Evolutionary conservation across 2,797 vertebrate genomes (phyloP), one percentile per base, ranked within the genome.

Genomic region (Acanthurus leucopareius): DNA sequence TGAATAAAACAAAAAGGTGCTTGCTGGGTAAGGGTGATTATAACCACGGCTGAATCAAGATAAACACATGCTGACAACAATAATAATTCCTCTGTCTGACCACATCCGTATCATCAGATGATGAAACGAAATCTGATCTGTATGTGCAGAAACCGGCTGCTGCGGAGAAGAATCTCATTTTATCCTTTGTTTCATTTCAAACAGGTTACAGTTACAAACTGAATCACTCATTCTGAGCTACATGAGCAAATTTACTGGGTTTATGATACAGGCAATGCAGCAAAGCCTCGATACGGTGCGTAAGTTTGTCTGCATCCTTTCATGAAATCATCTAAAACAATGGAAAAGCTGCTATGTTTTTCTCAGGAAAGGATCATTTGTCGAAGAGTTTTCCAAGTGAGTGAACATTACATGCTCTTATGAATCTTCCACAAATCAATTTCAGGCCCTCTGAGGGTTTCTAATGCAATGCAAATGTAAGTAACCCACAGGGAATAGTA

Each of bases 41-140:
- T 75, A 68, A 35, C 32, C 68, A 25, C 8, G 53, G 57, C 81
- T 64, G 79, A 81, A 84, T 88, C 80, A 82, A 86, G 80, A 89
- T 80, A 84, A 92, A 88, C 82, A 73, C 81, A 85, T 47, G 71
- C 87, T 90, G 86, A 85, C 82, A 86, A 86, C 79, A 87, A 83
- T 77, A 83, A 80, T 82, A 75, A 86, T 80, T 87, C 58, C 51
- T 86, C 87, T 85, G 84, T 85, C 87, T 71, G 57, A 82, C 65
- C 79, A 80, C 69, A 77, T 89, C 69, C 42, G 9, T 82, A 62
- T 89, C 79, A 80, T 73, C 42, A 52, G 48, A 75, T 85, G 86
- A 88, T 80, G 66, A 82, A 87, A 89, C 48, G 1, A 85, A 77
- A 89, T 84, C 69, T 74, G 83, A 86, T 86, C 68, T 25, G 64